Base-by-base conservation (phyloP, 2,113 vertebrate species). In the Salvelinus sp. region DNA sequence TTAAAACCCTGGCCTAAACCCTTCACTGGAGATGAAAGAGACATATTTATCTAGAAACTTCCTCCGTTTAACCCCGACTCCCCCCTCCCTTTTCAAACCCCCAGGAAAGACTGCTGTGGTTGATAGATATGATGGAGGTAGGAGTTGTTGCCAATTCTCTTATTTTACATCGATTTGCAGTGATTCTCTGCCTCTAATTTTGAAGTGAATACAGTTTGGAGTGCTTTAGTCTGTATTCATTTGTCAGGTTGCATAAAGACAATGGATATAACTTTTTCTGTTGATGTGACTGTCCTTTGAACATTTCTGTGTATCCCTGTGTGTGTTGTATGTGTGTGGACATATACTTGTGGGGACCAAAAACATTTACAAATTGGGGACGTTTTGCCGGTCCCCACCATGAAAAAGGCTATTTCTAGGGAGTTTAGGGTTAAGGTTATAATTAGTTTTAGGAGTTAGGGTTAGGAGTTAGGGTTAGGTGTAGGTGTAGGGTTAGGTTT, bases 121-220 rank as follows among this genome's bases (percentile, higher is more conserved):
- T 99, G 67, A 96, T 99, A 94, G 97, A 98, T 94, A 95, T 99
- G 92, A 98, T 98, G 97, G 97, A 99, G 97, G 97, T 99, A 98
- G 93, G 92, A 90, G 7, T 77, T 83, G 82, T 79, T 83, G 65
- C 73, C 75, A 73, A 72, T 50, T 80, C 20, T 47, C 3, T 62
- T 57, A 6, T 62, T 62, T n/a, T 62, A n/a, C 58, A 22, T 23
- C 28, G 1, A 12, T 67, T 67, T 67, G 65, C 13, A 67, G 65
- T 67, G 65, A 33, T 30, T 28, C 14, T 22, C n/a, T 62, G n/a
- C 58, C n/a, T 62, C 58, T 62, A 7, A 5, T 4, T 65, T 23
- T 65, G 63, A 65, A 65, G 63, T 25, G 23, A 54, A 54, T 54
- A 16, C 1, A 3, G 50, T 54, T 54, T 14, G 50, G 48, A 14